Evolutionary conservation across 2,888 invertebrate genomes (phyloP).

Genomic region (Phyto melanocephala): DNA sequence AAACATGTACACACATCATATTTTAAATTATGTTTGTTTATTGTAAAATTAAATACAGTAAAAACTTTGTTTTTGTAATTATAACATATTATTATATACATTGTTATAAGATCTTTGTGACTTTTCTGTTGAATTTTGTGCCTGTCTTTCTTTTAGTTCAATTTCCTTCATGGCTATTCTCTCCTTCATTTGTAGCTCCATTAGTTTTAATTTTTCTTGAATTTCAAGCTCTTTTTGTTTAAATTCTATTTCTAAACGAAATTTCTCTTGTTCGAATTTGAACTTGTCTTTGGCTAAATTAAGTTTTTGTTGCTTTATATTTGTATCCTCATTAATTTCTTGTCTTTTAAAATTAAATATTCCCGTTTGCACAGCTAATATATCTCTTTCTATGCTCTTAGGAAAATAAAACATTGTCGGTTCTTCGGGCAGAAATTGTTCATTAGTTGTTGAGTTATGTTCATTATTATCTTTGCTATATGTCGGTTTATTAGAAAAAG

Average conservation of each 20-base stretch:
- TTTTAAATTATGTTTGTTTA: too few species aligned
- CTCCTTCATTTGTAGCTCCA: slow-evolving; percentile 48
- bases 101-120: slow-evolving; percentile 8
- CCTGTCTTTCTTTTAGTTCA: slow-evolving; percentile 36
- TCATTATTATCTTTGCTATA: neutral
- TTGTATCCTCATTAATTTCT: slow-evolving; percentile 6
- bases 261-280: slow-evolving; percentile 33
- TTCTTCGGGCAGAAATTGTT: slow-evolving; percentile 4
- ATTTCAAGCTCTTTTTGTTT: slow-evolving; percentile 38
- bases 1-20: too few species aligned
- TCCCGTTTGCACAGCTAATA: slow-evolving; percentile 43
- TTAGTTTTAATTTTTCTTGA: slow-evolving; percentile 29
- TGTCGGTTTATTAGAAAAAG: neutral
- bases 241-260: slow-evolving; percentile 29
- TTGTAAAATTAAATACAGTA: too few species aligned
- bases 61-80: neutral
- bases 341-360: slow-evolving; percentile 28
- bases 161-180: slow-evolving; percentile 47
- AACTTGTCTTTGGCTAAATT: neutral
- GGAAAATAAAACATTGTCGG: slow-evolving; percentile 2
- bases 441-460: slow-evolving; percentile 9
- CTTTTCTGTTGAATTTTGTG: neutral
- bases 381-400: slow-evolving; percentile 38
- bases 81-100: neutral
- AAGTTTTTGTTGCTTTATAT: slow-evolving; percentile 4